A percentile compares a stretch with the other conserved stretches of the same genome.
Evolutionary conservation across 2,113 vertebrate species (phyloP).

Genomic region (Eubucco bourcierii): DNA sequence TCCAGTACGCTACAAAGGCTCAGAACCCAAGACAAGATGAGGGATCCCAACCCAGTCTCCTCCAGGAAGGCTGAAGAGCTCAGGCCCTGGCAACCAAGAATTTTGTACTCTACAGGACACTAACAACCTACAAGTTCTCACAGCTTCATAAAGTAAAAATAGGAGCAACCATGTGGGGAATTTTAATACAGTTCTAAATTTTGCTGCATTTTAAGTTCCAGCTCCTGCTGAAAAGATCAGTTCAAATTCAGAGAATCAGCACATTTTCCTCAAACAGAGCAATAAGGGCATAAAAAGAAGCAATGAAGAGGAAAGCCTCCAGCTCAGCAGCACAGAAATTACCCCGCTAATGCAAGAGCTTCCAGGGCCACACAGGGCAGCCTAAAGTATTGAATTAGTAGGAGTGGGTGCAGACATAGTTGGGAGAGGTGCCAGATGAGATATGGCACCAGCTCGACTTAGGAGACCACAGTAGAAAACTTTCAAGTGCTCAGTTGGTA

Average conservation of each 20-base stretch:
- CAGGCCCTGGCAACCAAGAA: not conserved
- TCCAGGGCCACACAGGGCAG: slow-evolving; percentile 23
- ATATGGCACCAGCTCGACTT: not conserved
- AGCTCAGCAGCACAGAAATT: slow-evolving; percentile 72
- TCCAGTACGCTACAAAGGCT: not conserved
- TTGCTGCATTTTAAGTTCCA: slow-evolving; percentile 61
- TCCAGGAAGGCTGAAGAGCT: slow-evolving; percentile 8
- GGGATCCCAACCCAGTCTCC: not conserved
- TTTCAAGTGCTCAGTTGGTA: accelerated
- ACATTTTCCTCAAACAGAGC: slow-evolving; percentile 63
- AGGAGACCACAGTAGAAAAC: not conserved
- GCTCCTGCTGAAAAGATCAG: slow-evolving; percentile 58
- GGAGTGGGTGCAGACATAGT: not conserved
- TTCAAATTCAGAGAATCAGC: slow-evolving; percentile 74
- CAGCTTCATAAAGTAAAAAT: slow-evolving; percentile 6
- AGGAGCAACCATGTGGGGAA: slow-evolving; percentile 7
- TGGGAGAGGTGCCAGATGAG: not conserved
- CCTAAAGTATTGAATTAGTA: slow-evolving; percentile 13
- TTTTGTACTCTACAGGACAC: slow-evolving; percentile 29
- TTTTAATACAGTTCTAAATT: slow-evolving; percentile 61
- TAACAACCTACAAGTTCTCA: slow-evolving; percentile 19
- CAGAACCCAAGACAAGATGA: not conserved
- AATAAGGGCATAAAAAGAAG: slow-evolving; percentile 62
- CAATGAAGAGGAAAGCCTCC: slow-evolving; percentile 67
- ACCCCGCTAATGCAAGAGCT: slow-evolving; percentile 13